Percentiles rank a stretch among this genome's conserved stretches.
Conservation (phyloP, 2,888 invertebrate species). For the Apodemia duryi region DNA sequence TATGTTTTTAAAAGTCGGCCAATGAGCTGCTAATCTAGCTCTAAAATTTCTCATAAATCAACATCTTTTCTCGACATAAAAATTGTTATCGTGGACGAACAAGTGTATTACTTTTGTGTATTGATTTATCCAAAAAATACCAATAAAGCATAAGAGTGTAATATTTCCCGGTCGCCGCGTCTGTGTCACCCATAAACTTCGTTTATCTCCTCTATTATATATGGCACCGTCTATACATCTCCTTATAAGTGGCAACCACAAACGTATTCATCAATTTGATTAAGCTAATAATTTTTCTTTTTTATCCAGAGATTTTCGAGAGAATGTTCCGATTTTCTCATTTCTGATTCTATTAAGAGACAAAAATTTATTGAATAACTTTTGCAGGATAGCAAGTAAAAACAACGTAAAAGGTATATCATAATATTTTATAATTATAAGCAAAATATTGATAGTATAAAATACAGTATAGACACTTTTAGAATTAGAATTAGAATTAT, state of each 20-base stretch:
- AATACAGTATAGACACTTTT: no score
- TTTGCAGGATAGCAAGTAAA: no score
- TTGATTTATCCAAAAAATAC: conserved; percentile 28
- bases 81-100: not conserved
- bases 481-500: no score
- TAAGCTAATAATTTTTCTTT: not conserved
- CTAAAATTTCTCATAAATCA: not conserved
- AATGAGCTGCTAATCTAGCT: no score
- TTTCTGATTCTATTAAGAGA: not conserved
- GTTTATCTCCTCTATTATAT: conserved; percentile 26
- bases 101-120: not conserved
- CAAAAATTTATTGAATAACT: no score
- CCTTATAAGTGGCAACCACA: not conserved
- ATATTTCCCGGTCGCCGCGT: conserved; percentile 25
- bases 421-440: no score
- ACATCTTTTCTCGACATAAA: not conserved
- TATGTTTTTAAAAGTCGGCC: no score
- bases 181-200: conserved; percentile 27
- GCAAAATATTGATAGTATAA: no score
- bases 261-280: conserved; percentile 1
- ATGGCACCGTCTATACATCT: not conserved
- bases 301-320: not conserved
- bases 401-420: no score
- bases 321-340: no score
- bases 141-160: conserved; percentile 27